Conservation (phyloP, 2,888 invertebrate species). For the Lysandra coridon region DNA sequence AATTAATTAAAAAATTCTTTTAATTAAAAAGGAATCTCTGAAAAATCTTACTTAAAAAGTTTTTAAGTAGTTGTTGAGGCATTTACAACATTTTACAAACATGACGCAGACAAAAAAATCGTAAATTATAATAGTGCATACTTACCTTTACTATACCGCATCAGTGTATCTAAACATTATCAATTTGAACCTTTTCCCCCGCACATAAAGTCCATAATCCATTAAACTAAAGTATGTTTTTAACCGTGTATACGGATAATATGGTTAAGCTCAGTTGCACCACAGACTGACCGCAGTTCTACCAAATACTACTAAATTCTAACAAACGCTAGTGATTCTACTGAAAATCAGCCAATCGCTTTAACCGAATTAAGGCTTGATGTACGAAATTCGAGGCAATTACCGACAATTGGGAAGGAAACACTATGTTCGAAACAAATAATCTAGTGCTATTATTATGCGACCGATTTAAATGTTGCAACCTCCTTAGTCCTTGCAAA, state of each 20-base stretch:
- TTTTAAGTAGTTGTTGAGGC: too few species aligned
- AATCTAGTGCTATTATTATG: too few species aligned
- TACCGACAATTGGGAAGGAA: background rate
- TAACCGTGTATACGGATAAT: constrained; percentile 33
- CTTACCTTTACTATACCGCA: constrained; percentile 25
- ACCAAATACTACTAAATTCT: background rate
- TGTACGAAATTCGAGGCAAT: background rate
- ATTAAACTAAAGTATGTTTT: constrained; percentile 35
- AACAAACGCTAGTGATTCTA: background rate
- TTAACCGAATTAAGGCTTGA: background rate
- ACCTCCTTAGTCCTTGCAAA: too few species aligned
- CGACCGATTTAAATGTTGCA: too few species aligned
- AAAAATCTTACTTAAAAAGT: too few species aligned
- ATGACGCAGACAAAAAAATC: background rate
- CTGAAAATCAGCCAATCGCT: background rate
- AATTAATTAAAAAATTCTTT: too few species aligned
- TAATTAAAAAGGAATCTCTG: too few species aligned
- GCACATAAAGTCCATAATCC: constrained; percentile 36
- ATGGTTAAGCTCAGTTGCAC: constrained; percentile 23
- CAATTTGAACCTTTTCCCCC: constrained; percentile 36
- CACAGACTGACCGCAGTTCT: background rate
- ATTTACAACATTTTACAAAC: background rate
- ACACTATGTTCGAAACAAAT: background rate
- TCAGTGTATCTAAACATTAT: constrained; percentile 32
- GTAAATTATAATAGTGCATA: constrained; percentile 17